Base-by-base conservation (phyloP, 2,113 vertebrate genomes). In the Neodon shergylaensis region DNA sequence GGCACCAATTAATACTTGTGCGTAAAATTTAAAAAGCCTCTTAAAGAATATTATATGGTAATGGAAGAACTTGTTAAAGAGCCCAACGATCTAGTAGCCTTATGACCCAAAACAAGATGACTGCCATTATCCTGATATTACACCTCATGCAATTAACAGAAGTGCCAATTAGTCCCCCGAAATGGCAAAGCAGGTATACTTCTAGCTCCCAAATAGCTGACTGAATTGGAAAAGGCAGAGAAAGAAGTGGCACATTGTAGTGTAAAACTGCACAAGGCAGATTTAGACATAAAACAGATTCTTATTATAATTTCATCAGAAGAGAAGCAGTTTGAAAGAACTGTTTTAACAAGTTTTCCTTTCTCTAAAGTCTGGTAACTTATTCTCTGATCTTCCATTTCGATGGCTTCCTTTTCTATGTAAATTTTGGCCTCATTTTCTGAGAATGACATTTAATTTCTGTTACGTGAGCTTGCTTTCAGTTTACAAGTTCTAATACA, bases 101-200 rank as follows among this genome's bases (percentile, higher is more conserved):
- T 77, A 39, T 95, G 96, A 98, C 89, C 78, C 95, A 93, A 95
- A 95, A 97, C 61, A 96, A 86, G 76, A 72, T 96, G 87, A 97
- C 44, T 94, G 92, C 36, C 92, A 94, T 98, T 98, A 97, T 86
- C 28, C 73, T 93, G 52, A 90, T 97, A 95, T 36, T 96, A 74
- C 95, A 91, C 79, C n/a, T 88, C 49, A 17, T 94, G 93, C 94
- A 97, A 97, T 97, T 98, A 98, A 95, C 3, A 5, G 74, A 94
- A 97, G 72, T 61, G 88, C 89, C 95, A 97, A 97, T 98, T 98
- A 96, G 91, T 96, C 31, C 70, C 85, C 88, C 94, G 94, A 97
- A 97, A 97, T 95, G 88, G 89, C 82, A 97, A 96, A 95, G 90
- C 52, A 93, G 92, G 74, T 84, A 91, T 52, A 92, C 17, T 86